Percentiles rank a stretch among this genome's conserved stretches.
Evolutionary conservation across 1,140 invertebrate species (phyloP).

Genomic region (Odontomachus brunneus): DNA sequence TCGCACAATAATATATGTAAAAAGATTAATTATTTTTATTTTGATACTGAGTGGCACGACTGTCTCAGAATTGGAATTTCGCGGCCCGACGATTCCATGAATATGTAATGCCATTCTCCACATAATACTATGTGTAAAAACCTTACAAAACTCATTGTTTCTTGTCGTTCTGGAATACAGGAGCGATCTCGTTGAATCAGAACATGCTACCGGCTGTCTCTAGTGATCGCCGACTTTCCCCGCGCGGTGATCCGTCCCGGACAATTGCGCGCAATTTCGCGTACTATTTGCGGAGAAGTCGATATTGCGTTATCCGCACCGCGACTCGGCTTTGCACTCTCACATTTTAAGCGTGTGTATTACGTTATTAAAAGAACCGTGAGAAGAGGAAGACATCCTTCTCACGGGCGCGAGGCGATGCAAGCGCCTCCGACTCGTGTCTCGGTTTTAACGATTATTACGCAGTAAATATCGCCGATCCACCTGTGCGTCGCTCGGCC

Average conservation of each 20-base stretch:
- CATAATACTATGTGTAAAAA: too few relatives aligned
- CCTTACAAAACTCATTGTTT: too few relatives aligned
- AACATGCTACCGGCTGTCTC: too few relatives aligned
- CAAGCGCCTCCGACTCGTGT: conserved; percentile 22
- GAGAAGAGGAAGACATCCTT: conserved; percentile 37
- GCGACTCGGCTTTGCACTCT: conserved; percentile 30
- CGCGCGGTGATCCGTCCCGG: not conserved
- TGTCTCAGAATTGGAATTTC: too few relatives aligned
- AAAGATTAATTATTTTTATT: too few relatives aligned
- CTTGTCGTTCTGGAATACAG: too few relatives aligned
- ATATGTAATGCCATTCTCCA: too few relatives aligned
- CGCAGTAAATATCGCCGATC: conserved; percentile 79
- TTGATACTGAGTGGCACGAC: too few relatives aligned
- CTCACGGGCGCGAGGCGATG: conserved; percentile 12
- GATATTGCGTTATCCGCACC: conserved; percentile 33
- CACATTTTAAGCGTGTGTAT: conserved; percentile 19
- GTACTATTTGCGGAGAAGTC: not conserved
- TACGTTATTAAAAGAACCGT: conserved; percentile 39
- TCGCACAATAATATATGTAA: too few relatives aligned
- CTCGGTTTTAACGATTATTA: conserved; percentile 80
- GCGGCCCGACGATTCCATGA: too few relatives aligned
- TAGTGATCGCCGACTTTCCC: conserved; percentile 9
- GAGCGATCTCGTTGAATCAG: too few relatives aligned
- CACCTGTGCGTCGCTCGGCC: conserved; percentile 71
- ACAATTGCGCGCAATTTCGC: conserved; percentile 4